Percentiles rank a stretch among this genome's conserved stretches.
Evolutionary conservation across 2,888 invertebrate species (phyloP).

Genomic region (Euzetes globulus): DNA sequence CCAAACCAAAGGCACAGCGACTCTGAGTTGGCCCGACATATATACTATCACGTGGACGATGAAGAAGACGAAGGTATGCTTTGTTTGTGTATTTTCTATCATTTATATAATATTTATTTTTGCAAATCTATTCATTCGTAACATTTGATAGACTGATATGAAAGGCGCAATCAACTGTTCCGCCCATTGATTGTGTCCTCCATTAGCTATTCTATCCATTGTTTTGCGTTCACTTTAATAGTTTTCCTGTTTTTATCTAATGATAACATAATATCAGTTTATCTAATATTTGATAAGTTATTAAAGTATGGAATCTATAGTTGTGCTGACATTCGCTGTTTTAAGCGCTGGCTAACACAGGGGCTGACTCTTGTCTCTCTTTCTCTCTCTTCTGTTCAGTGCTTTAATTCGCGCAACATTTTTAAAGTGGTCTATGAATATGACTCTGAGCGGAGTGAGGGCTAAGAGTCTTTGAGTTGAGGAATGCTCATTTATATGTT

Average conservation of each 20-base stretch:
- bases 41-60: conserved; percentile 23
- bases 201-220: not conserved
- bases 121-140: not conserved
- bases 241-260: not conserved
- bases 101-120: not conserved
- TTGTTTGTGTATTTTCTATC: not conserved
- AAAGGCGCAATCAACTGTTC: not conserved
- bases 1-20: conserved; percentile 19
- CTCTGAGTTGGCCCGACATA: conserved; percentile 31
- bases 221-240: not conserved
- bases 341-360: not conserved
- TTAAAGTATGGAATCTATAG: not conserved
- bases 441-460: not conserved
- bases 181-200: conserved; percentile 13
- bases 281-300: not conserved
- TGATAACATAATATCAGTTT: not conserved
- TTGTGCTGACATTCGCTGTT: not conserved
- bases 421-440: not conserved
- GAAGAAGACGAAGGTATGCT: conserved; percentile 15
- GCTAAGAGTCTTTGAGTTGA: not conserved
- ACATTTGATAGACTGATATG: not conserved
- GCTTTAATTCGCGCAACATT: not conserved
- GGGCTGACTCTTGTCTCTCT: not conserved
- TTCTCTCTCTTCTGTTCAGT: not conserved
- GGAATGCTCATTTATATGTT: not conserved